These are phyloP conservation scores for Mycetomoellerius zeteki DNA, from an alignment of 1,140 invertebrate genomes.

Conservation along the genomic window DNA sequence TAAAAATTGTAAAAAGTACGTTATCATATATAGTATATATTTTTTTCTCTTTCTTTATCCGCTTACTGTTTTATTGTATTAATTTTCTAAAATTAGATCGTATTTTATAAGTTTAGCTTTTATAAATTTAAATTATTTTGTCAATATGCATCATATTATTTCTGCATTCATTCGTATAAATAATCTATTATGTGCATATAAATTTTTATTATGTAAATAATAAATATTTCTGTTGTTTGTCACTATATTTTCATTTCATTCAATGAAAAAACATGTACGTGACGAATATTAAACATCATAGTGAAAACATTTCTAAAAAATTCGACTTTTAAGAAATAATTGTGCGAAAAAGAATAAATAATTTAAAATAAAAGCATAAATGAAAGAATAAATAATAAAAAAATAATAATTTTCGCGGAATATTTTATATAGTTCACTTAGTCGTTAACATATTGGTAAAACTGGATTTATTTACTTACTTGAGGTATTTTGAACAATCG, in stretches of 20 bases:
- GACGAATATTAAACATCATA: neutral
- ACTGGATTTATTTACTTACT: conserved; percentile 91
- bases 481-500: conserved; percentile 98
- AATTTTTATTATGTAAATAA: neutral
- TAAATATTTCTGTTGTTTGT: neutral
- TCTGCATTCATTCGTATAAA: neutral
- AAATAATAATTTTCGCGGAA: neutral
- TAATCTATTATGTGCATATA: neutral
- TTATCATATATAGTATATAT: neutral
- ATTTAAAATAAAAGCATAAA: too few species aligned
- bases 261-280: neutral
- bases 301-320: neutral
- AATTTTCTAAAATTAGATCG: neutral
- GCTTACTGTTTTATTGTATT: neutral
- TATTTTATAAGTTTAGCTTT: neutral
- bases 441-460: neutral
- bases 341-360: neutral
- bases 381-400: too few species aligned
- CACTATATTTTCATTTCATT: neutral
- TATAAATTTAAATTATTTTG: conserved; percentile 5
- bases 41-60: neutral
- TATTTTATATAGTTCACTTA: neutral
- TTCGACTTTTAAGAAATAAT: neutral
- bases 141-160: neutral
- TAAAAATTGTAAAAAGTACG: conserved; percentile 2